Evolutionary conservation across 1,140 invertebrate species (phyloP).

Genomic region (Trissolcus basalis): DNA sequence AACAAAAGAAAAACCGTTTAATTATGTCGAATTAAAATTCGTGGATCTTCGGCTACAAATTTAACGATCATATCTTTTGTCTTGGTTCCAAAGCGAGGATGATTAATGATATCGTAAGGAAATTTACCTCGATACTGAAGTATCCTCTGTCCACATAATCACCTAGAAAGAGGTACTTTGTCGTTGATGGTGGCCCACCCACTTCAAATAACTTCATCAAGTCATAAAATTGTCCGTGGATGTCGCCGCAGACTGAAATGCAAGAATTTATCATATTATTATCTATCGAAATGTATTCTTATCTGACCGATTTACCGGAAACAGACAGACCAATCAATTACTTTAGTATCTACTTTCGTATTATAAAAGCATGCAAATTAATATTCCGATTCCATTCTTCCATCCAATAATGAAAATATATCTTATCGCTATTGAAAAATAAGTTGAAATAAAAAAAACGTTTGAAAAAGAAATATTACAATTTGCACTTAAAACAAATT

Average conservation of each 20-base stretch:
- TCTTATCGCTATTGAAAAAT: no score
- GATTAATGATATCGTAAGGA: slow-evolving; percentile 31
- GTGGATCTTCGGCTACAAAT: no score
- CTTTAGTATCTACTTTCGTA: slow-evolving; percentile 25
- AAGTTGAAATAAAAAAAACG: no score
- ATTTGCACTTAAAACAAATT: no score
- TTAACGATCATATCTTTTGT: background rate
- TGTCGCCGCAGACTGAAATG: slow-evolving; percentile 96
- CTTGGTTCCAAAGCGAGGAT: background rate
- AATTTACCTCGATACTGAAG: slow-evolving; percentile 98
- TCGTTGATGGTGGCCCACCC: slow-evolving; percentile 96
- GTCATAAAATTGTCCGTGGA: slow-evolving; percentile 99
- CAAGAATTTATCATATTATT: slow-evolving; percentile 25
- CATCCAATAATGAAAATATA: slow-evolving; percentile 42
- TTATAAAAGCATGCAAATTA: slow-evolving; percentile 37
- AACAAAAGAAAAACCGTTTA: no score
- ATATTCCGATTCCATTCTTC: no score
- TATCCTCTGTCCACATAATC: slow-evolving; percentile 99
- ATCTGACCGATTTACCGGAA: background rate
- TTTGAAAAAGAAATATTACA: no score
- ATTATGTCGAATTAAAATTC: no score
- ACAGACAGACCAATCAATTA: slow-evolving; percentile 30
- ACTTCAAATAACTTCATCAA: slow-evolving; percentile 99
- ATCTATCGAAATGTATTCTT: slow-evolving; percentile 13
- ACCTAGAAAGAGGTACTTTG: slow-evolving; percentile 99